A percentile compares a stretch with the other conserved stretches of the same genome.
Conservation (phyloP, 2,888 invertebrate genomes). For the Cybosia mesomella region DNA sequence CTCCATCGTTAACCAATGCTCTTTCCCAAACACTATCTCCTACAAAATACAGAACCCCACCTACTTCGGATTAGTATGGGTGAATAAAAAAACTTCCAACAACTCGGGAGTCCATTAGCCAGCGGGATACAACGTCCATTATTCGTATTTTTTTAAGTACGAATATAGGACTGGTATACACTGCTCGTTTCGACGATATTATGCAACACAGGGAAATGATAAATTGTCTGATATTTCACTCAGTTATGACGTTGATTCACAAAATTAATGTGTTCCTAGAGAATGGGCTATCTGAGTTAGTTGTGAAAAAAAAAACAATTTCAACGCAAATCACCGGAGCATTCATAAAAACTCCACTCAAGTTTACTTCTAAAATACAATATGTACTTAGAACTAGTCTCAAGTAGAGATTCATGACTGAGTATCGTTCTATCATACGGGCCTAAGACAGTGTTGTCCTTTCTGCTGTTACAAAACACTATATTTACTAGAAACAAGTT, state of each 20-base stretch:
- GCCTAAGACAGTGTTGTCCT: too few species aligned
- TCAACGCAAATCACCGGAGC: too few species aligned
- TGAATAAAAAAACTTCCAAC: constrained; percentile 32
- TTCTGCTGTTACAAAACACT: too few species aligned
- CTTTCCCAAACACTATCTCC: constrained; percentile 13
- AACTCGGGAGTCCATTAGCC: constrained; percentile 51
- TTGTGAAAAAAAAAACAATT: too few species aligned
- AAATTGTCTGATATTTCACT: constrained; percentile 24
- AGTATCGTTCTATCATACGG: too few species aligned
- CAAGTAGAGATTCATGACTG: too few species aligned
- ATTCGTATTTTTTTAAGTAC: constrained; percentile 50
- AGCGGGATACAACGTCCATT: constrained; percentile 36
- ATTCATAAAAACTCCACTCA: too few species aligned
- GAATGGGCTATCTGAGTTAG: neutral
- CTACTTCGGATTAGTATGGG: constrained; percentile 32
- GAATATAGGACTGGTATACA: constrained; percentile 48
- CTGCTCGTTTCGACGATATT: constrained; percentile 56
- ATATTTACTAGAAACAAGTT: too few species aligned
- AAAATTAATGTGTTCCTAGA: neutral
- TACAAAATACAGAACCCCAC: constrained; percentile 25
- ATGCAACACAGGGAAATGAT: constrained; percentile 62
- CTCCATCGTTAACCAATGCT: constrained; percentile 1
- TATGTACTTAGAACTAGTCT: too few species aligned
- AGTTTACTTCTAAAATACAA: too few species aligned
- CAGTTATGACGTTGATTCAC: constrained; percentile 14